A percentile compares a stretch with the other conserved stretches of the same genome.
Evolutionary conservation across 1,140 invertebrate species (phyloP).

Genomic region (Drosophila murphyi): DNA sequence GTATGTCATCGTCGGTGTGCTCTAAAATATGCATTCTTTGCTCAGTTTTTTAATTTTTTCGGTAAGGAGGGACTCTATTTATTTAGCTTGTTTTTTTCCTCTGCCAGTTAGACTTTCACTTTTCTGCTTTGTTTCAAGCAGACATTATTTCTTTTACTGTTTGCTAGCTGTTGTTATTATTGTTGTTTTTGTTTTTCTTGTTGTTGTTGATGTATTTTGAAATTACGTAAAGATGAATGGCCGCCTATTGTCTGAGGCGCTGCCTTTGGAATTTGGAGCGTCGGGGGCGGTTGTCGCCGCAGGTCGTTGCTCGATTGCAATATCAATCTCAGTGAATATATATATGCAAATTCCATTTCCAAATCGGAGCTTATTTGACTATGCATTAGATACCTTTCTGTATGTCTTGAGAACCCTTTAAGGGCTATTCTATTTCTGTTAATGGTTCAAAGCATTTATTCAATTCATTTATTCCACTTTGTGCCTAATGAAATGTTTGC

Average conservation of each 20-base stretch:
- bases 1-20: no score
- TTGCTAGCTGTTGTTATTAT: constrained; percentile 9
- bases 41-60: constrained; percentile 1
- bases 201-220: constrained; percentile 47
- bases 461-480: background rate
- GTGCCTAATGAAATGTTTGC: background rate
- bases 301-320: constrained; percentile 55
- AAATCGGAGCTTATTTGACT: background rate
- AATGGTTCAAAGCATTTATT: background rate
- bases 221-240: constrained; percentile 82
- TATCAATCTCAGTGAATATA: background rate
- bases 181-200: constrained; percentile 17
- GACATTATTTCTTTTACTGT: constrained; percentile 56
- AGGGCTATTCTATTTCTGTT: background rate
- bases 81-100: constrained; percentile 12
- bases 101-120: constrained; percentile 67
- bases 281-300: no score
- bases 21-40: no score
- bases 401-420: background rate
- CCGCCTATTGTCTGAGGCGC: constrained; percentile 62
- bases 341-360: background rate
- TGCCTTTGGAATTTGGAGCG: no score
- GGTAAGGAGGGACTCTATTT: constrained; percentile 13
- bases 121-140: constrained; percentile 77
- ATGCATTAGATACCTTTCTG: background rate